These are phyloP conservation scores for Heliconius eleuchia DNA, from an alignment of 1,140 invertebrate species.

Conservation along the genomic window DNA sequence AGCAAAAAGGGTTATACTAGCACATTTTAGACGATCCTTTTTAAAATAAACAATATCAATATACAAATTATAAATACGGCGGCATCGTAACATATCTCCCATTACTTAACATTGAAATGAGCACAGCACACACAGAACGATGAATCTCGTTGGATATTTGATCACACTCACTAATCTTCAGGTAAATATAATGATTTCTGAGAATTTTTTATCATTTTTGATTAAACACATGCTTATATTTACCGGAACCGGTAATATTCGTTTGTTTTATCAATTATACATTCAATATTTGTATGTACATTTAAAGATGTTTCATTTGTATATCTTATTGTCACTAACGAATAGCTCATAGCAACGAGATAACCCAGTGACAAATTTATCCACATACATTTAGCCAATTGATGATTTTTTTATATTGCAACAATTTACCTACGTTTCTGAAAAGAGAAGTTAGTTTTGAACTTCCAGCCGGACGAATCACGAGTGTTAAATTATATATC, in stretches of 20 bases:
- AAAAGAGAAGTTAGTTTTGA: no score
- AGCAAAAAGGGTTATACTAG: background rate
- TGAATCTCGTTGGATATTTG: conserved; percentile 24
- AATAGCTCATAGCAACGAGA: no score
- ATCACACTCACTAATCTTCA: conserved; percentile 17
- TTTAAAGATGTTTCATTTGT: background rate
- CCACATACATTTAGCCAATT: no score
- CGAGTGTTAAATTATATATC: no score
- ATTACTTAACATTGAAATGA: conserved; percentile 12
- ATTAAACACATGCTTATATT: conserved; percentile 15
- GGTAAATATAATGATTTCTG: conserved; percentile 24
- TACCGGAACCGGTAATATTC: conserved; percentile 13
- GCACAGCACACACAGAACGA: background rate
- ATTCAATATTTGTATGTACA: background rate
- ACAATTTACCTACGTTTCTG: no score
- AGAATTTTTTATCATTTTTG: conserved; percentile 16
- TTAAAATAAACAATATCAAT: background rate
- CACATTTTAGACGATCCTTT: background rate
- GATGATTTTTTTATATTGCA: no score
- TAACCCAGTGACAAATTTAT: no score
- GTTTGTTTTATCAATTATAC: conserved; percentile 16
- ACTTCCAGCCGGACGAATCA: no score
- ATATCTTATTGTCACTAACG: background rate
- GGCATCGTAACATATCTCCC: background rate
- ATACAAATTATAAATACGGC: conserved; percentile 14